Evolutionary conservation across 2,888 invertebrate species (phyloP), one percentile per base, ranked within the genome.

Genomic region (Mactromeris polynyma): DNA sequence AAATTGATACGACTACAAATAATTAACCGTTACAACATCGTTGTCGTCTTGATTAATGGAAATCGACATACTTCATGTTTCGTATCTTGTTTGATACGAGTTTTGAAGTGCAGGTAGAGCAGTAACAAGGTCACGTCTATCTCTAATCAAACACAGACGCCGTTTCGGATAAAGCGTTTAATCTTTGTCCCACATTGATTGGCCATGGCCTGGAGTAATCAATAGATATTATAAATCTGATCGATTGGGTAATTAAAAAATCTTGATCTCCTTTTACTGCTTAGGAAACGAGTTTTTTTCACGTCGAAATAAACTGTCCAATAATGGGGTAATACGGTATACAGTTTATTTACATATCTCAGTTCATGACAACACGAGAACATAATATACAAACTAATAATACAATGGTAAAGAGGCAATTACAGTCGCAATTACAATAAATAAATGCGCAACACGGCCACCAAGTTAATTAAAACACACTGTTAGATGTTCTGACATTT

Each of bases 21-120:
- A 46, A 46, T 46, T 46, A 46, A 46, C 2, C 46, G 46, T 46
- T 46, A 73, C 19, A 33, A 73, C 36, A 73, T 33, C 36, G 73
- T 73, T 73, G 73, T 33, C 73, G 36, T 73, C 33, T 73, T 73
- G 73, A 73, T 73, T 73, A 73, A 73, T 73, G 73, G 73, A 73
- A 73, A 73, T 73, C 36, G 36, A 73, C 73, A 73, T 4, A 73
- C 17, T 33, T 73, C 19, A 14, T 73, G 33, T 33, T 73, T 73
- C 73, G 73, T 73, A 73, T 73, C 33, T 73, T 73, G 73, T 36
- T 26, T 73, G 26, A 69, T 64, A 26, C 7, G 31, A 64, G 64
- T 64, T 64, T 26, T 64, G 31, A 69, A 69, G 33, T 7, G 14
- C 69, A 11, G 6, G 0, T 14, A 73, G 33, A 73, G 73, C 33